Percentiles rank a stretch among this genome's conserved stretches.
Conservation (phyloP, 64 coral and sea anemone genomes). For the Actinia equina region DNA sequence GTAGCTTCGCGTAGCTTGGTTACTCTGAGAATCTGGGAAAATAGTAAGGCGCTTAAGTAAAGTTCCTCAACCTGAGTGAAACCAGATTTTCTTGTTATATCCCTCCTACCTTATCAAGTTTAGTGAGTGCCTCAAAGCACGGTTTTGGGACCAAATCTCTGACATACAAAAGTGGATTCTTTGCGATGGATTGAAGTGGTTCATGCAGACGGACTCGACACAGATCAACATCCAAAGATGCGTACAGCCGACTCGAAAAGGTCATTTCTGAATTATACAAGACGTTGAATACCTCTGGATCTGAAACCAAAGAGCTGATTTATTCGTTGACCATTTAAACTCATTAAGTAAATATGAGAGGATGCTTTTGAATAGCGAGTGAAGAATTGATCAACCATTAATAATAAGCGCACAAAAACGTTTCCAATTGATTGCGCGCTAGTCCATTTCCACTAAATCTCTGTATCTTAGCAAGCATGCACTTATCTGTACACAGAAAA, state of each 20-base stretch:
- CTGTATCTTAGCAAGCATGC: neutral
- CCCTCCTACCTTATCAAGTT: conserved; percentile 83
- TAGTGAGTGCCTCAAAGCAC: conserved; percentile 87
- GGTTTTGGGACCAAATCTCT: conserved; percentile 90
- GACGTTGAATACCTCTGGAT: conserved; percentile 75
- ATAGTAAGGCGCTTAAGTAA: neutral
- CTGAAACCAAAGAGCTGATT: conserved; percentile 19
- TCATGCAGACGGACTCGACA: conserved; percentile 94
- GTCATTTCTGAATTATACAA: conserved; percentile 92
- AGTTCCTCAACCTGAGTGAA: too few relatives aligned
- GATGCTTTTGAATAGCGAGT: too few relatives aligned
- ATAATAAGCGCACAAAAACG: too few relatives aligned
- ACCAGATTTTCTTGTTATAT: too few relatives aligned
- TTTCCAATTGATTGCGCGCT: neutral
- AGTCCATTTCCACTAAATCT: too few relatives aligned
- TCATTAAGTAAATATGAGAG: neutral
- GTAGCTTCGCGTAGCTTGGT: conserved; percentile 76
- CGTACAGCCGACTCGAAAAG: conserved; percentile 70
- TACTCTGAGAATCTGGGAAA: conserved; percentile 54
- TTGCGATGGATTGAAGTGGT: conserved; percentile 72
- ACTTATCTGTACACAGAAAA: neutral
- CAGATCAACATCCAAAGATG: conserved; percentile 83
- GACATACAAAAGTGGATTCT: conserved; percentile 92
- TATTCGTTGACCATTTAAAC: neutral
- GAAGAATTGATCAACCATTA: too few relatives aligned